Base-by-base conservation (phyloP, 2,797 vertebrate genomes). In the Sebastolobus altivelis region DNA sequence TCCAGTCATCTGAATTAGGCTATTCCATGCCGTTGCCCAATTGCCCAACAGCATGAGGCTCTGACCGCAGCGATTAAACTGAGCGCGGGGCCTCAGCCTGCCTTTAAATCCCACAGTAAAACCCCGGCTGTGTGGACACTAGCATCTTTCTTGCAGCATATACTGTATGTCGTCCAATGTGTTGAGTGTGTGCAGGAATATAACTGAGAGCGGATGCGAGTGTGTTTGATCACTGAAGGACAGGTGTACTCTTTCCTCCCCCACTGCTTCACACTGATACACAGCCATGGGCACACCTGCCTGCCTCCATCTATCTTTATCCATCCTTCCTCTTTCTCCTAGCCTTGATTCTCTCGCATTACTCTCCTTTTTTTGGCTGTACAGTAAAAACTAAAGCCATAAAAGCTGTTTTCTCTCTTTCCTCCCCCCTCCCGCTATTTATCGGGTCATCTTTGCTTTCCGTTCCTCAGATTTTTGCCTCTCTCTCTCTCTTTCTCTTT, bases 1-100 rank as follows among this genome's bases (percentile, higher is more conserved):
- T 81, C 72, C 67, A 87, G 88, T 89, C 89, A 87, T 85, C 83
- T 80, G 87, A 91, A 92, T 93, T 88, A 68, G 90, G 86, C 82
- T 88, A 80, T 92, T 90, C 87, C 85, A 89, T 88, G 84, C 75
- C 75, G 63, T 78, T 91, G 91, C 90, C 89, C 91, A 93, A 92
- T 89, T 89, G 86, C 89, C 92, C 87, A 88, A 68, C 62, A 90
- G 91, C 89, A 67, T 58, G 68, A 88, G 78, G 70, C 85, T 83
- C 77, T 63, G 88, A 74, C 78, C 35, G 46, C 84, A 65, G 87
- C 38, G 71, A 79, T 87, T 88, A 69, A 79, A 74, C 79, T 55
- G 75, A 72, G 69, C 11, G 33, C 83, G 77, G 71, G 71, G 62
- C 81, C 20, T 81, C 74, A 49, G 73, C 73, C 31, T 81, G 78